Base-by-base conservation (phyloP, 2,888 invertebrate species). In the Euphydryas editha region DNA sequence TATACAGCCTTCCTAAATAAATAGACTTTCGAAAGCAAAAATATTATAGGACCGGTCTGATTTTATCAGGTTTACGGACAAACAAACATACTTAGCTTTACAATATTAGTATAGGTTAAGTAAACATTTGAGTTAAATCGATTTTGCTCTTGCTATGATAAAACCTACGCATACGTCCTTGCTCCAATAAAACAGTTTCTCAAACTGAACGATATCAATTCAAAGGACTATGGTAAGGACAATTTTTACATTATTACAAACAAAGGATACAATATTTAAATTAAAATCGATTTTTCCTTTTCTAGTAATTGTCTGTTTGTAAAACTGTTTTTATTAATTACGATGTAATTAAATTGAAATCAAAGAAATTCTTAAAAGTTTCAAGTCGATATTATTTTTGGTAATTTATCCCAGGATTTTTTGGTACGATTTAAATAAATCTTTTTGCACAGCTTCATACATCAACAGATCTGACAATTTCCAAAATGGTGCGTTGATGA, bases 201-300 rank as follows among this genome's bases (percentile, higher is more conserved):
- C 58, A 58, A 64, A 64, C 30, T 58, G 30, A 44, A 46, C 63
- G 58, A 51, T 64, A 51, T 60, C 60, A 51, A 64, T 64, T 60
- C 60, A 69, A 71, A 67, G 62, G 58, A 59, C 62, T 62, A 36
- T 62, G 60, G 67, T 71, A 71, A 67, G 67, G 63, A 69, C 71
- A 65, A 55, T 65, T 71, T 71, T 71, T 67, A 63, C 71, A 69
- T 71, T 56, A 65, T 64, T 64, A 59, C 49, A 60, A 67, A 60
- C 51, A 51, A 62, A 39, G 49, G 47, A 62, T 56, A 46, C 46
- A 47, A 58, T 66, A 62, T 49, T 51, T 42, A 18, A 49, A 61
- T 54, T 37, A 21, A 62, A 30, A 56, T 61, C 47, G 21, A n/a
- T 57, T 42, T 61, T 65, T 56, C 61, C 66, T 61, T 62, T 51